A percentile compares a stretch with the other conserved stretches of the same genome.
Evolutionary conservation across 37 sponge, comb jelly and placozoan genomes (phyloP).

Genomic region (Cladorhizidae sp.): DNA sequence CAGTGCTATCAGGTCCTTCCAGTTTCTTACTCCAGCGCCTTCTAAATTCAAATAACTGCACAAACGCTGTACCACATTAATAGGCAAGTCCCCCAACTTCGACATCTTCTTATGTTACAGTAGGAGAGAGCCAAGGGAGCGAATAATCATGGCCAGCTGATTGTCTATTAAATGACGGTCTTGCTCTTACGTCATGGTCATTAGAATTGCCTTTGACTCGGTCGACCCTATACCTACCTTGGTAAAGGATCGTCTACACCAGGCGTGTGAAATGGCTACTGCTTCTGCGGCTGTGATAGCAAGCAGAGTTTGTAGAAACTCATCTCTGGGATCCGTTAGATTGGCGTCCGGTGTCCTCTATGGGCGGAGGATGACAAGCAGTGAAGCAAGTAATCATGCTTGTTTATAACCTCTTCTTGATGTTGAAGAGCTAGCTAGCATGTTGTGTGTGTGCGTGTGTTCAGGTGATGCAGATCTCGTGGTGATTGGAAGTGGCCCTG

Average conservation of each 20-base stretch:
- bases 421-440: background rate
- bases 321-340: too few species aligned
- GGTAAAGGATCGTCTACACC: too few species aligned
- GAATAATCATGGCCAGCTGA: background rate
- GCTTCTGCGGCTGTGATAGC: too few species aligned
- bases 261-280: too few species aligned
- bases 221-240: background rate
- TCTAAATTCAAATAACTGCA: constrained; percentile 7
- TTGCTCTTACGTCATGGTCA: background rate
- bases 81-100: background rate
- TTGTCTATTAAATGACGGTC: background rate
- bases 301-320: too few species aligned
- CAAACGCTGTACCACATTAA: background rate
- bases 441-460: background rate
- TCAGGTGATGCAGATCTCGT: constrained; percentile 81
- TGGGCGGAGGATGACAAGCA: background rate
- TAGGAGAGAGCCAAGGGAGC: background rate
- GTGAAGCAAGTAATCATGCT: background rate
- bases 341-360: too few species aligned
- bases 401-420: background rate
- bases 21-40: constrained; percentile 9
- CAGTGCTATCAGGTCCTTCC: constrained; percentile 8
- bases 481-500: constrained; percentile 97
- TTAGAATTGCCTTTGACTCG: background rate
- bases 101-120: background rate